Evolutionary conservation across 2,888 invertebrate genomes (phyloP).

Genomic region (Cryptocheilus praepositus): DNA sequence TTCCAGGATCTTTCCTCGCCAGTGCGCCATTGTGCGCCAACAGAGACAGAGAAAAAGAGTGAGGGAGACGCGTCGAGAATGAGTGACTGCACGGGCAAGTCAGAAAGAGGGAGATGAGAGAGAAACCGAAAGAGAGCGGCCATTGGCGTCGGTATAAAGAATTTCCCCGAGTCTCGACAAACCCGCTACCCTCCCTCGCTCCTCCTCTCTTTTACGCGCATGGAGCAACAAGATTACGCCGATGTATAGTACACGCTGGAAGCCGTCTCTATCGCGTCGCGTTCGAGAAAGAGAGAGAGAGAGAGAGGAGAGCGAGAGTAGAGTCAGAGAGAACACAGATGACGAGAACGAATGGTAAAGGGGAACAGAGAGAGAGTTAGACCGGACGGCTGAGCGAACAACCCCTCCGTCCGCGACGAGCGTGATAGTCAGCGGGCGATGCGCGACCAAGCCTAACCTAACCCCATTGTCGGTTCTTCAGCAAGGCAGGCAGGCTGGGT

Average conservation of each 20-base stretch:
- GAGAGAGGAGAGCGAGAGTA: slow-evolving; percentile 13
- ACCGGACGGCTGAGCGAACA: slow-evolving; percentile 28
- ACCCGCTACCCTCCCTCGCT: slow-evolving; percentile 49
- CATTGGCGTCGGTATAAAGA: slow-evolving; percentile 56
- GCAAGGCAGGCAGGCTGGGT: slow-evolving; percentile 77
- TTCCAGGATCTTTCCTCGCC: slow-evolving; percentile 11
- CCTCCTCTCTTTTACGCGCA: slow-evolving; percentile 58
- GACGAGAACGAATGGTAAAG: slow-evolving; percentile 10
- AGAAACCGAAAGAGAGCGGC: slow-evolving; percentile 7
- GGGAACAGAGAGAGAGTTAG: slow-evolving; percentile 36
- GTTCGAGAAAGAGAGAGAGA: slow-evolving; percentile 12
- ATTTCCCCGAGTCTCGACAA: slow-evolving; percentile 43
- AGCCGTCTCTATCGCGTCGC: slow-evolving; percentile 40
- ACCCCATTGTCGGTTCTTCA: slow-evolving; percentile 70
- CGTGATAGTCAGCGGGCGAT: slow-evolving; percentile 62
- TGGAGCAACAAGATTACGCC: slow-evolving; percentile 67
- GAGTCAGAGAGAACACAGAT: slow-evolving; percentile 37
- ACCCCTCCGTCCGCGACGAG: slow-evolving; percentile 51
- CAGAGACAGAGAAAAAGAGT: slow-evolving; percentile 13
- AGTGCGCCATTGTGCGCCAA: slow-evolving; percentile 23
- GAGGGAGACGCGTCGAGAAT: slow-evolving; percentile 13
- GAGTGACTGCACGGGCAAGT: too few relatives aligned
- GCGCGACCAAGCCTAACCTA: slow-evolving; percentile 63
- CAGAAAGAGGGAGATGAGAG: slow-evolving; percentile 3
- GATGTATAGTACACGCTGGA: slow-evolving; percentile 54